Conservation (phyloP, 1,140 invertebrate species). For the Cotesia typhae region DNA sequence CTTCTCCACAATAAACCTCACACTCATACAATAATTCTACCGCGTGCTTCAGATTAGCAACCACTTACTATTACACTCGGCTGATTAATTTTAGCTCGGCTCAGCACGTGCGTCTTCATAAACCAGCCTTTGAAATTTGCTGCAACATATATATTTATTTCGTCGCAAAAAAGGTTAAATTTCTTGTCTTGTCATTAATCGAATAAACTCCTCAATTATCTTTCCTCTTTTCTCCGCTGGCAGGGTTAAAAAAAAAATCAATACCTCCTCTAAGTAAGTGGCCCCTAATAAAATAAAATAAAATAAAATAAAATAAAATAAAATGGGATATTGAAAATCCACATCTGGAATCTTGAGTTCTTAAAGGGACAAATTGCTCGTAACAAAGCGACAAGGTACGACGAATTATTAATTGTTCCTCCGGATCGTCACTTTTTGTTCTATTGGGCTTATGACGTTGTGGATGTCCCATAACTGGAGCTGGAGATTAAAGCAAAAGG, state of each 20-base stretch:
- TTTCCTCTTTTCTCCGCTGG: no score
- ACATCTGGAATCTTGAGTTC: slow-evolving; percentile 21
- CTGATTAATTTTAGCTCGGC: neutral
- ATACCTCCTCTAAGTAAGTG: no score
- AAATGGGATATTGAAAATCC: neutral
- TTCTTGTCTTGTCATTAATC: no score
- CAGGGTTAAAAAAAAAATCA: no score
- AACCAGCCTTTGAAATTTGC: no score
- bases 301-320: neutral
- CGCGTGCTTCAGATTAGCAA: no score
- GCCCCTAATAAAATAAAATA: no score
- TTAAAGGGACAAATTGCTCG: slow-evolving; percentile 59
- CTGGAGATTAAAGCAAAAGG: neutral
- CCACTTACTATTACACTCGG: neutral
- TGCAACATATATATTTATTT: no score
- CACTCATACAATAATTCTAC: neutral
- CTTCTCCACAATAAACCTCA: neutral
- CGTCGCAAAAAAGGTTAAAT: no score
- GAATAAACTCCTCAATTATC: no score
- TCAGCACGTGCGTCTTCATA: neutral
- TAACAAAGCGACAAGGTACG: slow-evolving; percentile 41
- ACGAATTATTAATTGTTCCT: slow-evolving; percentile 62
- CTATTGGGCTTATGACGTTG: no score
- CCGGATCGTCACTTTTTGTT: slow-evolving; percentile 37
- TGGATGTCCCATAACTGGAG: no score